Evolutionary conservation across 2,888 invertebrate genomes (phyloP).

Genomic region (Campopleginae sp.): DNA sequence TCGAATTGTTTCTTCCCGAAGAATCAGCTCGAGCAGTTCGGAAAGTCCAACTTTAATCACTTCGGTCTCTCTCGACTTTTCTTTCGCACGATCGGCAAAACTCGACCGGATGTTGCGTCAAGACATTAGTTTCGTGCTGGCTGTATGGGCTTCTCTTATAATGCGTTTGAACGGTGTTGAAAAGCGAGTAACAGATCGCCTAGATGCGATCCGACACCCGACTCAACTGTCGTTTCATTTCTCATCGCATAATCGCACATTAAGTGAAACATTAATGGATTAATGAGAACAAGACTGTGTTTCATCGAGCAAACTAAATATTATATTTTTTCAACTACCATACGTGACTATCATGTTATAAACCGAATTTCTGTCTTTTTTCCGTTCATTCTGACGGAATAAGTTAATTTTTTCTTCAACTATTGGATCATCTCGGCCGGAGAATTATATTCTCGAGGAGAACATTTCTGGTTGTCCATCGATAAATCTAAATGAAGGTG

Average conservation of each 20-base stretch:
- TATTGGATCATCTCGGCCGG: background rate
- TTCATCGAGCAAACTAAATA: background rate
- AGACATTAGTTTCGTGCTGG: conserved; percentile 44
- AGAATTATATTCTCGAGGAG: background rate
- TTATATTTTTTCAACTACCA: background rate
- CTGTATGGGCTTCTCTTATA: background rate
- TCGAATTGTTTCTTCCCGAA: conserved; percentile 3
- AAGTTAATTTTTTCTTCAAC: background rate
- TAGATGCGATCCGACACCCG: conserved; percentile 78
- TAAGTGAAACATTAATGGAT: conserved; percentile 26
- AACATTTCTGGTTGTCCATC: background rate
- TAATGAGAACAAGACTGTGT: conserved; percentile 28
- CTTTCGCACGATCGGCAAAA: conserved; percentile 70
- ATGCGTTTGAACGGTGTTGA: conserved; percentile 13
- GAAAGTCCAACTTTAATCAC: background rate
- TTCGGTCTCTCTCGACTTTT: background rate
- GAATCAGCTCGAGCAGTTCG: background rate
- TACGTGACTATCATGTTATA: background rate
- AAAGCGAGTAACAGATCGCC: conserved; percentile 75
- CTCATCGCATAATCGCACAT: conserved; percentile 21
- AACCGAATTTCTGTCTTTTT: background rate
- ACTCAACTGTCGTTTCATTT: conserved; percentile 64
- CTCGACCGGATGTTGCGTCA: conserved; percentile 79
- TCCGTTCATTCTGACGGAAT: background rate
- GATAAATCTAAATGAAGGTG: conserved; percentile 28